Evolutionary conservation across 2,113 vertebrate genomes (phyloP).

Genomic region (Tyrannus savana): DNA sequence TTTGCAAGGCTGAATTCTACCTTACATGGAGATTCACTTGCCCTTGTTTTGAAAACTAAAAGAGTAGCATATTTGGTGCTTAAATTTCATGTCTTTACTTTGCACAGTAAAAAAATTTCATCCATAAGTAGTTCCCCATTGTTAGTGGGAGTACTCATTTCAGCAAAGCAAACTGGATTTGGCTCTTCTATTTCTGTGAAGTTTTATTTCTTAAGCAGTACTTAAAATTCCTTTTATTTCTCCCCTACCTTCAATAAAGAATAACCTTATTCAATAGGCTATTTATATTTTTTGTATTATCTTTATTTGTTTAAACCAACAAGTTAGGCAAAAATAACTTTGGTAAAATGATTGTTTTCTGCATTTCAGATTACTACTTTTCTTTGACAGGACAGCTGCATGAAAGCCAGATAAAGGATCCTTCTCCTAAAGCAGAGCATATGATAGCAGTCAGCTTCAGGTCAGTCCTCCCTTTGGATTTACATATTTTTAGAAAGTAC

Average conservation of each 20-base stretch:
- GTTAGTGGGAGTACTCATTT: background rate
- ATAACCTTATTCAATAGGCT: background rate
- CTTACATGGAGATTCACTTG: background rate
- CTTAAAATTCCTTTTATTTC: background rate
- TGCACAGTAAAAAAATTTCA: background rate
- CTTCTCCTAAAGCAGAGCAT: background rate
- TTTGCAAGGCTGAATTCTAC: background rate
- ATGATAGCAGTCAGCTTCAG: background rate
- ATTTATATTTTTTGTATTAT: background rate
- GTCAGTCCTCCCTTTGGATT: background rate
- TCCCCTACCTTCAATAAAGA: background rate
- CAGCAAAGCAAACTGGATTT: background rate
- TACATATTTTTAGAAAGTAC: background rate
- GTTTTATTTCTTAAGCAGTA: background rate
- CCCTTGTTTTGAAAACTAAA: background rate
- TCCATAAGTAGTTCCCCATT: background rate
- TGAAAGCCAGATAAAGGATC: background rate
- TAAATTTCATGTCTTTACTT: background rate
- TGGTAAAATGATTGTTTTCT: background rate
- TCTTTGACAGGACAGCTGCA: background rate
- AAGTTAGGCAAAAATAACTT: background rate
- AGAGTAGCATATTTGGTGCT: accelerated
- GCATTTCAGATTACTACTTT: background rate
- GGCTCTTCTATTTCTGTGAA: background rate
- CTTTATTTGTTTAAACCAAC: background rate